Conservation (phyloP, 2,888 invertebrate species). For the Anticlea derivata region DNA sequence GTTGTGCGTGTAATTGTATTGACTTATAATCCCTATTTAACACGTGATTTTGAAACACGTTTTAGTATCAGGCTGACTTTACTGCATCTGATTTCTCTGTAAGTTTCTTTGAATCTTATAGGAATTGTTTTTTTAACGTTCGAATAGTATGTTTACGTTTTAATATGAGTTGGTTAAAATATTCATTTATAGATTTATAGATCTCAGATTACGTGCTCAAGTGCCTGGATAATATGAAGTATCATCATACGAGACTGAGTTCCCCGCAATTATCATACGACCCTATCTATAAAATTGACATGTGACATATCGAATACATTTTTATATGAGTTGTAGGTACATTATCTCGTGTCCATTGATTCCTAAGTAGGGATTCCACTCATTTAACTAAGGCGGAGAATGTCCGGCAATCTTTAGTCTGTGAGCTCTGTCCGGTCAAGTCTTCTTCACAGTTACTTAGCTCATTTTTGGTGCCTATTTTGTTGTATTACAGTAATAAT, state of each 20-base stretch:
- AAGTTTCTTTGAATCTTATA: background rate
- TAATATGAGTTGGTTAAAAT: too few species aligned
- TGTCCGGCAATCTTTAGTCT: background rate
- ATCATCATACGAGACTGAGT: constrained; percentile 21
- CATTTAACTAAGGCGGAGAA: background rate
- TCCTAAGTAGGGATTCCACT: constrained; percentile 6
- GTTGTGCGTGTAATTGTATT: constrained; percentile 31
- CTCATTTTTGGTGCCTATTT: too few species aligned
- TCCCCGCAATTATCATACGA: constrained; percentile 43
- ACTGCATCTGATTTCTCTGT: background rate
- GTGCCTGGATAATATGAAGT: background rate
- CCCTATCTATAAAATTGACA: constrained; percentile 61
- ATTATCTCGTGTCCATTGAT: constrained; percentile 40
- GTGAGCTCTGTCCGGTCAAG: background rate
- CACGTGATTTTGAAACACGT: constrained; percentile 18
- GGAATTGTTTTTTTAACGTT: too few species aligned
- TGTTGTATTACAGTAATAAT: too few species aligned
- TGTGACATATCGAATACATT: constrained; percentile 64
- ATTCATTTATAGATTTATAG: background rate
- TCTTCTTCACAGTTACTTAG: too few species aligned
- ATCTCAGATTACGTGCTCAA: constrained; percentile 3
- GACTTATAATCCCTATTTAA: constrained; percentile 26
- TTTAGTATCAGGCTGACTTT: constrained; percentile 15
- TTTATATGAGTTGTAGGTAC: constrained; percentile 52
- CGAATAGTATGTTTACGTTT: too few species aligned